Conservation (phyloP, 2,113 vertebrate species). For the Rhipidura dahli region DNA sequence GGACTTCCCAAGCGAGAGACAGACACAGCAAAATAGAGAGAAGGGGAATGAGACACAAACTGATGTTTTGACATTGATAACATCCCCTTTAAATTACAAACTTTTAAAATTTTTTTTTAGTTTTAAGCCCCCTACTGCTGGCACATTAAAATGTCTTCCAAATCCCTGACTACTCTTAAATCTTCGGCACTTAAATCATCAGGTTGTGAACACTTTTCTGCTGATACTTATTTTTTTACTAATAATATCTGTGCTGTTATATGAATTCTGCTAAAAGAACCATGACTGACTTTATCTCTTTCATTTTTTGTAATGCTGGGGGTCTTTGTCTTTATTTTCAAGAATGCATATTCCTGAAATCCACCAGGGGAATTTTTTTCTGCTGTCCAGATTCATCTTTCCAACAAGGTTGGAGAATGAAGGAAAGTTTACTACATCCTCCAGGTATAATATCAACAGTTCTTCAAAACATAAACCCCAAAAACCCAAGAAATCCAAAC, state of each 20-base stretch:
- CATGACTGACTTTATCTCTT: not conserved
- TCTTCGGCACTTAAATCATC: constrained; percentile 29
- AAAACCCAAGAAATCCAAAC: not conserved
- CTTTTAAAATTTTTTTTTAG: not conserved
- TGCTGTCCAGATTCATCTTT: not conserved
- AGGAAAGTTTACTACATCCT: not conserved
- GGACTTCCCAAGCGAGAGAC: not conserved
- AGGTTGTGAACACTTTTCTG: constrained; percentile 49
- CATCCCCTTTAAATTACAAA: constrained; percentile 34
- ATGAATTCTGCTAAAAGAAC: constrained; percentile 27
- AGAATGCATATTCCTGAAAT: not conserved
- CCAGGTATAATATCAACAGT: not conserved
- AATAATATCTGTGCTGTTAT: constrained; percentile 39
- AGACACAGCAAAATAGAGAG: not conserved
- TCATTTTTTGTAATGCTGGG: not conserved
- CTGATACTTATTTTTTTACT: constrained; percentile 48
- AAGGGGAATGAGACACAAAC: not conserved
- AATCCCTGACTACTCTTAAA: constrained; percentile 56
- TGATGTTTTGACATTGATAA: not conserved
- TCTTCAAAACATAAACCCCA: not conserved
- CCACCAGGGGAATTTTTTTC: not conserved
- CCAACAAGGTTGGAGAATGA: not conserved
- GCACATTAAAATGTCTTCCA: constrained; percentile 41
- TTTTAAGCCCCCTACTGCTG: constrained; percentile 43
- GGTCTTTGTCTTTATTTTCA: constrained; percentile 9